Conservation (phyloP, 2,113 vertebrate genomes). For the Atrichornis clamosus region DNA sequence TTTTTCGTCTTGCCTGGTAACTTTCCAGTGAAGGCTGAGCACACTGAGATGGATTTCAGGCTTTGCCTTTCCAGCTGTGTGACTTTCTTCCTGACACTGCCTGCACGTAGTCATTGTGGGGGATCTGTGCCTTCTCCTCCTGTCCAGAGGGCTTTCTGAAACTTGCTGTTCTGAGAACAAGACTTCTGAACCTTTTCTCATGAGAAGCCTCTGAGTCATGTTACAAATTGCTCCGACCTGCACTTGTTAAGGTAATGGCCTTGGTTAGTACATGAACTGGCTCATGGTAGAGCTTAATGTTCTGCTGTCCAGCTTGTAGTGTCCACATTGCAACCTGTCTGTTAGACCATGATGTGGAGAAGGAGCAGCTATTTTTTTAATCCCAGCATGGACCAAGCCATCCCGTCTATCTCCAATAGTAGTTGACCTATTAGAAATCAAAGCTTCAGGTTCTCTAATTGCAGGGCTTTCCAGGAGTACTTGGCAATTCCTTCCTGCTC, state of each 20-base stretch:
- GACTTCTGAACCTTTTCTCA: not conserved
- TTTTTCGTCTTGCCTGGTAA: not conserved
- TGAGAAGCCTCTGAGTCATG: not conserved
- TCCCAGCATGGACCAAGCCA: not conserved
- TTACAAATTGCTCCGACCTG: not conserved
- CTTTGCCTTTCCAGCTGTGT: not conserved
- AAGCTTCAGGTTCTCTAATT: not conserved
- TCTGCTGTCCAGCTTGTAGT: not conserved
- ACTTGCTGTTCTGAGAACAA: not conserved
- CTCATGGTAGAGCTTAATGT: not conserved
- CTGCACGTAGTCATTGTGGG: not conserved
- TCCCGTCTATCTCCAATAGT: not conserved
- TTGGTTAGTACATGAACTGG: not conserved
- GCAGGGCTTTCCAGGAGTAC: not conserved
- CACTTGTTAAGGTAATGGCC: not conserved
- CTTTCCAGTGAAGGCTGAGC: not conserved
- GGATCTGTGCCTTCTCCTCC: not conserved
- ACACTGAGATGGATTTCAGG: not conserved
- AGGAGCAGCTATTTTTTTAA: not conserved
- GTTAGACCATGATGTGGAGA: not conserved
- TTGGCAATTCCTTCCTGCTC: not conserved
- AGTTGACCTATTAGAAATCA: not conserved
- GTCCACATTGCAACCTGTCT: not conserved
- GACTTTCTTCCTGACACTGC: not conserved
- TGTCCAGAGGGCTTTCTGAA: not conserved